Evolutionary conservation across 2,113 vertebrate species (phyloP), one percentile per base, ranked within the genome.

Genomic region (Myotis yumanensis): DNA sequence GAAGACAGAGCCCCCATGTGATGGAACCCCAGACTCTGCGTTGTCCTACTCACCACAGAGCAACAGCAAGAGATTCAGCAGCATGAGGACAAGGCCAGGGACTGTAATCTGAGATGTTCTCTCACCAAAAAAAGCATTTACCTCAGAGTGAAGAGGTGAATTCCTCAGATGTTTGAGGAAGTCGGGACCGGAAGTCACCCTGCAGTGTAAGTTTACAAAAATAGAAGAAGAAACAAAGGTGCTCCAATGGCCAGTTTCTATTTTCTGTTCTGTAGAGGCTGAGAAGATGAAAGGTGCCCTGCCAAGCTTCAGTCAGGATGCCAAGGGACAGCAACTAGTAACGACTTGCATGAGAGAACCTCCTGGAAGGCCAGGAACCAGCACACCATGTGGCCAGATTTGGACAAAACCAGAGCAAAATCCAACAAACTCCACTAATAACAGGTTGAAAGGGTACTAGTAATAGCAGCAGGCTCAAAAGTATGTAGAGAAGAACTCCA

Each of bases 41-140:
- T 20, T 12, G 4, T 17, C 14, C 62, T 23, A 96, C 97, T 97
- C 83, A 97, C 97, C 97, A 18, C 84, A 97, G 80, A 95, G 32
- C 48, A 96, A 3, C 37, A 96, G 91, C 96, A 96, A 28, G 46
- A 96, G 48, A 43, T 57, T 66, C 28, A 57, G 89, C 37, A 89
- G 80, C 97, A 97, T 97, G 91, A 77, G 81, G 96, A n/a, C 59
- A 8, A 46, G 81, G 37, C 18, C 8, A 0, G 48, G 57, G 37
- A 20, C 54, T 66, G 71, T 10, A 30, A 37, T 14, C 4, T 28
- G 20, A 93, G 94, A 16, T 30, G 32, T 6, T 18, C 15, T 68
- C 35, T 82, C 9, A 11, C 40, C 14, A 2, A 59, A 87, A 35
- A 20, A 46, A 62, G 5, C 54, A 30, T 71, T 43, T 12, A 76